Evolutionary conservation across 1,140 invertebrate species (phyloP).

Genomic region (Drosophila parabipectinata): DNA sequence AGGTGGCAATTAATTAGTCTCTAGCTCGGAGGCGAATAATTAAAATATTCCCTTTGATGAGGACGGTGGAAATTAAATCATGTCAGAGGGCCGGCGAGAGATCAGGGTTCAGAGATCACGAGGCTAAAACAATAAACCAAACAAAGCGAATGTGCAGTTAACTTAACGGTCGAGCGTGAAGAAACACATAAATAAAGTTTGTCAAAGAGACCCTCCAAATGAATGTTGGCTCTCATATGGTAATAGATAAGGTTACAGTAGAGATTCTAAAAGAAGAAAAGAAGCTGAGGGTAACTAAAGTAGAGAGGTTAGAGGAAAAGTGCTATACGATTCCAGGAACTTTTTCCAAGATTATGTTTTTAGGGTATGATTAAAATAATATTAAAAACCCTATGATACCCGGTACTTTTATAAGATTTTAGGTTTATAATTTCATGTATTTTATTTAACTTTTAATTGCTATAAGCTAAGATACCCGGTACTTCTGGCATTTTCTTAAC

Average conservation of each 20-base stretch:
- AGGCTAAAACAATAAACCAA: conserved; percentile 75
- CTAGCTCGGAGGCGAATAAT: conserved; percentile 22
- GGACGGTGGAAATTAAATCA: conserved; percentile 63
- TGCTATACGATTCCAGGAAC: too few relatives aligned
- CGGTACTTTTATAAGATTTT: too few relatives aligned
- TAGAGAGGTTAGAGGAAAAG: too few relatives aligned
- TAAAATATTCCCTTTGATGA: conserved; percentile 41
- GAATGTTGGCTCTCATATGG: conserved; percentile 22
- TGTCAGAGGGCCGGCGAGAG: conserved; percentile 50
- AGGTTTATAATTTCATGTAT: too few relatives aligned
- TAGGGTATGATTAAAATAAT: too few relatives aligned
- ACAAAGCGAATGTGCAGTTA: conserved; percentile 80
- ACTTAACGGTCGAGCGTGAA: conserved; percentile 76
- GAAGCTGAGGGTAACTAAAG: too few relatives aligned
- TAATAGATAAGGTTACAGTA: conserved; percentile 40
- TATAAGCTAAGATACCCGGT: too few relatives aligned
- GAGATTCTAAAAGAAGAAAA: neutral
- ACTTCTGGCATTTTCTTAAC: too few relatives aligned
- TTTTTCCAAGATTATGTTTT: too few relatives aligned
- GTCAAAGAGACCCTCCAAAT: conserved; percentile 22
- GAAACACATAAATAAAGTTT: conserved; percentile 76
- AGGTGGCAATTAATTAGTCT: conserved; percentile 32
- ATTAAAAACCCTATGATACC: too few relatives aligned
- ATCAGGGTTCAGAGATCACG: conserved; percentile 28
- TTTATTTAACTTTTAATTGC: too few relatives aligned